Percentiles rank a stretch among this genome's conserved stretches.
These are phyloP conservation scores for Microcebus griseorufus DNA, from an alignment of 2,113 vertebrate species.

Conservation along the genomic window DNA sequence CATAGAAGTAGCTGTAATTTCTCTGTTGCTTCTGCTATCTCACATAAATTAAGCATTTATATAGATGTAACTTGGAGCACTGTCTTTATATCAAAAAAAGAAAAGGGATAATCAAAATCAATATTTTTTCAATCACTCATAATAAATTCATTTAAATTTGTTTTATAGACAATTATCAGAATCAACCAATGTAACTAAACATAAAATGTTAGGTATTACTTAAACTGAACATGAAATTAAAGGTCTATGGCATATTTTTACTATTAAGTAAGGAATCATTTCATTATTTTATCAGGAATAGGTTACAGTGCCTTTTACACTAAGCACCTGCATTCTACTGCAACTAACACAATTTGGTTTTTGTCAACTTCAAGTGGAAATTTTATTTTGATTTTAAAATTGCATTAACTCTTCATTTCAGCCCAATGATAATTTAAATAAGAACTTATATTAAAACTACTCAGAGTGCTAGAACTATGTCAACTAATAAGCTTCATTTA, in stretches of 20 bases:
- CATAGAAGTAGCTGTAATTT: neutral
- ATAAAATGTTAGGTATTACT: neutral
- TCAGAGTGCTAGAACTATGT: neutral
- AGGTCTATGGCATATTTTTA: neutral
- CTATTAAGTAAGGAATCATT: neutral
- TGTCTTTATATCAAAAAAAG: neutral
- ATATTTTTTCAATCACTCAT: neutral
- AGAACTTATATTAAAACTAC: neutral
- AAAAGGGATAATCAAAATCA: neutral
- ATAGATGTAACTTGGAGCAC: neutral
- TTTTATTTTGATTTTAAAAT: neutral
- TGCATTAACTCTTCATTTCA: neutral
- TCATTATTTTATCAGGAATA: neutral
- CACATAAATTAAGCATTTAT: neutral
- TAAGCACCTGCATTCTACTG: neutral
- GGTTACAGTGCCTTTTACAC: neutral
- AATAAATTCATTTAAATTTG: constrained; percentile 5
- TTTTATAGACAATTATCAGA: neutral
- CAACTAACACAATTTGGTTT: neutral
- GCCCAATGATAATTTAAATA: neutral
- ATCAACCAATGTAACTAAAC: neutral
- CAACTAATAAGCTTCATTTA: neutral
- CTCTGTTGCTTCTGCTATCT: neutral
- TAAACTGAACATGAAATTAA: neutral
- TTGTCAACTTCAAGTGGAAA: neutral